Evolutionary conservation across 2,888 invertebrate species (phyloP), one percentile per base, ranked within the genome.

Genomic region (Harpagoxenus sublaevis): DNA sequence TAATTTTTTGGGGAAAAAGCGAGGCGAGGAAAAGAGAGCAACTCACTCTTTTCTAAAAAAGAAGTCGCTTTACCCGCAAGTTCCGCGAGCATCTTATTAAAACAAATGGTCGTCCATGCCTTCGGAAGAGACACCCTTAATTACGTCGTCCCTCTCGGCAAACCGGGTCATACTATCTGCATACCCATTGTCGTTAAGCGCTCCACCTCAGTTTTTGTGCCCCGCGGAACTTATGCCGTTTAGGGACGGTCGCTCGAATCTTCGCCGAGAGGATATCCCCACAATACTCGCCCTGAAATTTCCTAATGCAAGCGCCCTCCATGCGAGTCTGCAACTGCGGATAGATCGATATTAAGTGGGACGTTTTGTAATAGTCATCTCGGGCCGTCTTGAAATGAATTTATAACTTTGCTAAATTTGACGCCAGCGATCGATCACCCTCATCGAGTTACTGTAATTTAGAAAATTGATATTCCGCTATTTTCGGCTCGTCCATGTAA

Each of bases 151-250:
- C 51, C 71, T 62, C 71, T 51, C 53, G 53, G 68, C 45, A 53
- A 75, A 62, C 62, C 42, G n/a, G 60, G 84, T 53, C 77, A 57
- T 81, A 84, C 75, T 65, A 82, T 84, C 81, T 86, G 77, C 86
- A 82, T 86, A 77, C 53, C 78, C 84, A 84, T 87, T 87, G 87
- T 82, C 84, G 73, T 84, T 86, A 86, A 86, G 48, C 68, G 73
- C 74, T 83, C n/a, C 35, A 55, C 48, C 66, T 35, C 71, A 63
- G 70, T 57, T 84, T 84, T 75, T 77, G 83, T 39, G 31, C 28
- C 55, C 62, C 65, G 63, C 39, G 48, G 65, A 79, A 68, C 83
- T 78, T 79, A 39, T 81, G 79, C 84, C 79, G 51, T 70, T 71
- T 70, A 53, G 63, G 51, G 79, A 81, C 23, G 53, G 15, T 63